phyloP scores from a whole-genome alignment of 1,140 invertebrate genomes.

The Rhyacophila brunnea region DNA sequence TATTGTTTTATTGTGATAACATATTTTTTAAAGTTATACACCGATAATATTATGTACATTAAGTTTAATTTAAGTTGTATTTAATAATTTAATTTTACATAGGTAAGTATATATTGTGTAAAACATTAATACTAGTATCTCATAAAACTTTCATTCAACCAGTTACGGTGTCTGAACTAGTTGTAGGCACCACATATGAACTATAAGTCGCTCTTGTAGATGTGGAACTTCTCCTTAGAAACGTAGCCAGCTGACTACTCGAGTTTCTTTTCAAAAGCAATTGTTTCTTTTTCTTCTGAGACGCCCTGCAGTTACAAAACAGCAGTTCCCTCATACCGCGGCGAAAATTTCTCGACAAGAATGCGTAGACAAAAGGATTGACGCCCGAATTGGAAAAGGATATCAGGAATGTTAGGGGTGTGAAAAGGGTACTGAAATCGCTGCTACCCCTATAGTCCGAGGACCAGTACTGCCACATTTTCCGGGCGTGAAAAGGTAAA shows the following conservation, averaged over 20 bases:
- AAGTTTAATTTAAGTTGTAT: no score
- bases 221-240: conserved; percentile 45
- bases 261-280: conserved; percentile 48
- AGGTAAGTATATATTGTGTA: no score
- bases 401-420: conserved; percentile 76
- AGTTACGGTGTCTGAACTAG: conserved; percentile 42
- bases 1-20: no score
- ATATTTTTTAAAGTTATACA: no score
- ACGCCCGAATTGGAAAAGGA: conserved; percentile 82
- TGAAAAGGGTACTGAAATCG: conserved; percentile 71
- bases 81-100: no score
- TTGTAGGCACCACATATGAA: conserved; percentile 48
- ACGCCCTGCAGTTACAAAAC: conserved; percentile 52
- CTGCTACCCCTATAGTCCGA: conserved; percentile 62
- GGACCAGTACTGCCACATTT: conserved; percentile 75
- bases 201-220: conserved; percentile 53
- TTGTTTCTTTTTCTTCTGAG: conserved; percentile 47
- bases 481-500: conserved; percentile 78
- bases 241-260: conserved; percentile 27
- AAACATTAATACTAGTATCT: no score
- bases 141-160: background rate
- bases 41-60: no score
- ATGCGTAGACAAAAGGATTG: conserved; percentile 82
- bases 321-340: conserved; percentile 68
- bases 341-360: conserved; percentile 75